Evolutionary conservation across 2,113 vertebrate genomes (phyloP).

Genomic region (Podarcis raffonei): DNA sequence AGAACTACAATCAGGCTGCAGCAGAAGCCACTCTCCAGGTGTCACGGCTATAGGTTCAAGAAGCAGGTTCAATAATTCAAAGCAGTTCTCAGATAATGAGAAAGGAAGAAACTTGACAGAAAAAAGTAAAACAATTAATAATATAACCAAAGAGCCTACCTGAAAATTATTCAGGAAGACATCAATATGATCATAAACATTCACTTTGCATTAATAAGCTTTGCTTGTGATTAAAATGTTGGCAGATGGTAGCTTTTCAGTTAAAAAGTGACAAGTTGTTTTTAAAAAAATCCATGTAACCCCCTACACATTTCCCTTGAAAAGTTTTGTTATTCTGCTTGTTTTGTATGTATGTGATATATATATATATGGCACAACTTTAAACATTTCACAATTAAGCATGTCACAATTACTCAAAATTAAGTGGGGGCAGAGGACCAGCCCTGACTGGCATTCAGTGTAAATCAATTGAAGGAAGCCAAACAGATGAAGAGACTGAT

Average conservation of each 20-base stretch:
- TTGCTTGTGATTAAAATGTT: constrained; percentile 74
- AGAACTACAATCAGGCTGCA: background rate
- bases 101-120: background rate
- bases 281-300: constrained; percentile 41
- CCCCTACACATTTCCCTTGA: constrained; percentile 57
- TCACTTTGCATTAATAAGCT: constrained; percentile 72
- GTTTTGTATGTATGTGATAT: constrained; percentile 39
- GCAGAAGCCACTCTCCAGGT: background rate
- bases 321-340: constrained; percentile 71
- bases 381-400: background rate
- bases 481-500: background rate
- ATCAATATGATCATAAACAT: constrained; percentile 69
- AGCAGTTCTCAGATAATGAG: too few species aligned
- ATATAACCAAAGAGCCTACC: constrained; percentile 52
- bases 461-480: constrained; percentile 42
- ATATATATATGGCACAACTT: background rate
- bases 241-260: constrained; percentile 77
- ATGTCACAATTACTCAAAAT: background rate
- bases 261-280: constrained; percentile 72
- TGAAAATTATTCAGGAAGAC: constrained; percentile 67
- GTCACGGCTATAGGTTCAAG: background rate
- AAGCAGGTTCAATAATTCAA: background rate
- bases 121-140: background rate
- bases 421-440: constrained; percentile 39
- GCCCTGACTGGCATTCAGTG: constrained; percentile 36